These are phyloP conservation scores for Keiferia lycopersicella DNA, from an alignment of 2,888 invertebrate genomes.

Conservation along the genomic window DNA sequence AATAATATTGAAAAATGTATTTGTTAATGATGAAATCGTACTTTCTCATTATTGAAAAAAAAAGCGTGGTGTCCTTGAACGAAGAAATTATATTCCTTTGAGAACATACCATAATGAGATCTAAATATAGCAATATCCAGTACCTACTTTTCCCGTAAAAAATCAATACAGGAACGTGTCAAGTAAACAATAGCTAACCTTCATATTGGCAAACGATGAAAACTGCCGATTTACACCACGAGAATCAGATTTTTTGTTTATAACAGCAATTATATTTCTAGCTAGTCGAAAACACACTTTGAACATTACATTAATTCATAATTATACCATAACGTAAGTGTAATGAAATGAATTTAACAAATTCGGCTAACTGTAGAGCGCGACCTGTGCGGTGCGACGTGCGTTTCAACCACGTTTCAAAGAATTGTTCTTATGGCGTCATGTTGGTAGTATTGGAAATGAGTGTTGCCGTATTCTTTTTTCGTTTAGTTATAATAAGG, in stretches of 20 bases:
- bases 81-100: too few relatives aligned
- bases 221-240: background rate
- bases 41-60: too few relatives aligned
- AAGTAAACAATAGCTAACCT: conserved; percentile 17
- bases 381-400: too few relatives aligned
- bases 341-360: conserved; percentile 6
- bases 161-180: conserved; percentile 15
- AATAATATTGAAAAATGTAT: too few relatives aligned
- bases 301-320: conserved; percentile 11
- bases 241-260: background rate
- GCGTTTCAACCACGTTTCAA: too few relatives aligned
- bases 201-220: conserved; percentile 6
- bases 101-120: background rate
- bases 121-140: background rate
- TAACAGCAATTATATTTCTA: background rate
- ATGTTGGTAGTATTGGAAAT: too few relatives aligned
- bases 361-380: background rate
- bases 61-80: too few relatives aligned
- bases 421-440: too few relatives aligned
- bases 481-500: too few relatives aligned
- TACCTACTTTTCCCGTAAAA: background rate
- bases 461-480: too few relatives aligned
- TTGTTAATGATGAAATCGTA: too few relatives aligned
- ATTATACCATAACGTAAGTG: too few relatives aligned
- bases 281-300: background rate